Evolutionary conservation across 2,888 invertebrate genomes (phyloP).

Genomic region (Prosopocoilus inquinatus): DNA sequence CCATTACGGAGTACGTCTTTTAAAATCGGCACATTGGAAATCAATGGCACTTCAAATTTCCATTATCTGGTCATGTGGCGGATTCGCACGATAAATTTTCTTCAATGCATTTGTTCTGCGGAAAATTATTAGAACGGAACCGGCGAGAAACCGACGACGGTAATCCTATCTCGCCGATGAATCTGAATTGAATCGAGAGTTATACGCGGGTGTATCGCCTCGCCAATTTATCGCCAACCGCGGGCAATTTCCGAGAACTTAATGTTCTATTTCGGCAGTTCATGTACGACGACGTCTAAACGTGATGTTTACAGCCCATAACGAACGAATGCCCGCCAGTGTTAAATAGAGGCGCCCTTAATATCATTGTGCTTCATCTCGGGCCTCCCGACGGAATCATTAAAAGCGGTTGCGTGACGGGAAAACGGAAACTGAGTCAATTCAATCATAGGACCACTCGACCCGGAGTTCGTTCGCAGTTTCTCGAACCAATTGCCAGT

Average conservation of each 20-base stretch:
- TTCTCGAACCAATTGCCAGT: slow-evolving; percentile 10
- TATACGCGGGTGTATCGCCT: slow-evolving; percentile 24
- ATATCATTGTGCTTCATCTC: slow-evolving; percentile 13
- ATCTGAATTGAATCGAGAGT: slow-evolving; percentile 33
- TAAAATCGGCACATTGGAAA: slow-evolving; percentile 10
- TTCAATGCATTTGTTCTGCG: slow-evolving; percentile 19
- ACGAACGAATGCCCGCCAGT: neutral
- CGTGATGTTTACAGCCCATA: neutral
- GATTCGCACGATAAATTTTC: slow-evolving; percentile 18
- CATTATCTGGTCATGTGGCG: slow-evolving; percentile 19
- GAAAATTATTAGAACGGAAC: slow-evolving; percentile 26
- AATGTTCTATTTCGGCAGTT: slow-evolving; percentile 22
- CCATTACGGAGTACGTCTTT: neutral
- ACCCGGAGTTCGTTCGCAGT: slow-evolving; percentile 8
- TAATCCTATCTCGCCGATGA: slow-evolving; percentile 29
- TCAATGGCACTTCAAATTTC: slow-evolving; percentile 21
- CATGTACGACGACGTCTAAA: slow-evolving; percentile 5
- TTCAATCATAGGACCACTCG: slow-evolving; percentile 28
- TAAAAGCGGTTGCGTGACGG: slow-evolving; percentile 32
- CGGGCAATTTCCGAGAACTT: slow-evolving; percentile 21
- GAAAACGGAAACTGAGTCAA: slow-evolving; percentile 31
- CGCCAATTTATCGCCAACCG: slow-evolving; percentile 23
- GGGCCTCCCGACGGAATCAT: slow-evolving; percentile 27
- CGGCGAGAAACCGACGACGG: slow-evolving; percentile 20
- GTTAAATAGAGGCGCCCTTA: slow-evolving; percentile 3